Base-by-base conservation (phyloP, 2,113 vertebrate species). In the Synodontis membranacea region DNA sequence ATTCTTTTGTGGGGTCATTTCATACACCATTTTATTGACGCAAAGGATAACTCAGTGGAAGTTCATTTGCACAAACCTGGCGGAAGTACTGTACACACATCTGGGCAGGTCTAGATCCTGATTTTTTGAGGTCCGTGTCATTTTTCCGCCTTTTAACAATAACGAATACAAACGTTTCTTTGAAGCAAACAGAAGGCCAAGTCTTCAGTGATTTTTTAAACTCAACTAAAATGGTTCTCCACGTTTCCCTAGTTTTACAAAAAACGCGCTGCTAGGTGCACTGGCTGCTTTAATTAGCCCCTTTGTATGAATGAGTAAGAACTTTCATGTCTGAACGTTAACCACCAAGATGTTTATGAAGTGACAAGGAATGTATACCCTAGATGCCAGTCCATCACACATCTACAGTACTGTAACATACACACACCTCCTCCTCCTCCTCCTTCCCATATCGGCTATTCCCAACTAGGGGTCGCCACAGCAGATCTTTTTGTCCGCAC, bases 331-430 rank as follows among this genome's bases (percentile, higher is more conserved):
- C 34, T 42, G 66, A 70, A 48, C 72, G 48, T 76, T 46, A 76
- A 5, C 44, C 39, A 74, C 19, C 28, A 76, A 42, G 2, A 19
- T 68, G 6, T 23, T 48, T 44, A 76, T 15, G 72, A 48, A 15
- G 72, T 76, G 44, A 50, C 44, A 76, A 2, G 48, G 74, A 76
- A 76, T 76, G 28, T 76, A 50, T 76, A 50, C 74, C 25, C 72
- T 46, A 15, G 72, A 46, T 75, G 72, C 23, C 28, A 31, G 15
- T 31, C 44, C 28, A 76, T 28, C 46, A 48, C 44, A 75, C 10
- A 75, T 72, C 68, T n/a, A 25, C 68, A 3, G 7, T n/a, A n/a
- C n/a, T n/a, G n/a, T n/a, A n/a, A 46, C 44, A 46, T 7, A 46
- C 14, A 2, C 64, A 17, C 31, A 4, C 60, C n/a, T n/a, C n/a